Conservation (phyloP, 2,797 vertebrate species). For the Xenops minutus region DNA sequence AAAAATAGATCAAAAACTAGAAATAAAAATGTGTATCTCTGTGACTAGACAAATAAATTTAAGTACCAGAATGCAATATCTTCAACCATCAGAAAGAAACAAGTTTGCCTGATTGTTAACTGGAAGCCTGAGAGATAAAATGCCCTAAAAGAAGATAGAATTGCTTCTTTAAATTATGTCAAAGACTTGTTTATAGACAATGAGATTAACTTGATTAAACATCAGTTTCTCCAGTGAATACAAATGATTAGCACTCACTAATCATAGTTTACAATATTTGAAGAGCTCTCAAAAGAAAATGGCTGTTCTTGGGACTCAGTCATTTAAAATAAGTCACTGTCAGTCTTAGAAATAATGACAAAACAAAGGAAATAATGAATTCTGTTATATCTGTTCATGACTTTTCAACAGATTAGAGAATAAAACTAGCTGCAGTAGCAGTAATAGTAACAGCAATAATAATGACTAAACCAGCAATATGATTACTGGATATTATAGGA, state of each 20-base stretch:
- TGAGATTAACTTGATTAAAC: slow-evolving; percentile 33
- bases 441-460: neutral
- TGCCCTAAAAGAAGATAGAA: neutral
- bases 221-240: neutral
- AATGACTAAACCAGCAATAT: neutral
- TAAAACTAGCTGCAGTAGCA: neutral
- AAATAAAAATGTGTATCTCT: neutral
- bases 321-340: neutral
- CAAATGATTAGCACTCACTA: neutral
- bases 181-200: slow-evolving; percentile 24
- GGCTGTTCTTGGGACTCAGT: neutral
- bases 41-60: neutral
- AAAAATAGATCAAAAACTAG: neutral
- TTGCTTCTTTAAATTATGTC: neutral
- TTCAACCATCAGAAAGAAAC: neutral
- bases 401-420: neutral
- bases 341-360: neutral
- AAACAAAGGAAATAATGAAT: neutral
- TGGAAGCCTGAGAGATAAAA: neutral
- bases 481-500: neutral
- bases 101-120: neutral
- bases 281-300: slow-evolving; percentile 6
- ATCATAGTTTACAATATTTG: neutral
- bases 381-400: neutral
- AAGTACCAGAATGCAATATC: neutral